phyloP scores from a whole-genome alignment of 2,113 vertebrate genomes.

The Brachirus orientalis region DNA sequence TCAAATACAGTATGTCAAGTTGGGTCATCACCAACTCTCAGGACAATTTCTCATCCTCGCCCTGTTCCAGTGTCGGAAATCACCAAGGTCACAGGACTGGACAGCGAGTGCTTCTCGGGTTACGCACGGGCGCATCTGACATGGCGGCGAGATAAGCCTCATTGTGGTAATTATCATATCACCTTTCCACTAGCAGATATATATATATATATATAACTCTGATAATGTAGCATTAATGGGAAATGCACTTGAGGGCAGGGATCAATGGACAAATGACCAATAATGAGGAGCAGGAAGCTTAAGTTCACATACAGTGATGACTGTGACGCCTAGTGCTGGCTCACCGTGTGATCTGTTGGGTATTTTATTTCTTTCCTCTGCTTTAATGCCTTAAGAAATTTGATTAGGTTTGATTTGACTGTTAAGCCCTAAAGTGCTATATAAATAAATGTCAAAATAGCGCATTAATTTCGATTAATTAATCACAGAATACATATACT shows the following conservation, averaged over 20 bases:
- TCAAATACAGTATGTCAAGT: slow-evolving; percentile 13
- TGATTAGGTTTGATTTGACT: too few relatives aligned
- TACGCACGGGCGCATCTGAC: slow-evolving; percentile 51
- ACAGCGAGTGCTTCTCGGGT: slow-evolving; percentile 57
- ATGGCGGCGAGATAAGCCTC: slow-evolving; percentile 43
- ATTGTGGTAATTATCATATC: slow-evolving; percentile 73
- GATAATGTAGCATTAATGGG: slow-evolving; percentile 77
- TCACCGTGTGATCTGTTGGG: too few relatives aligned
- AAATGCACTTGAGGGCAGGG: slow-evolving; percentile 60
- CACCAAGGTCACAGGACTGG: slow-evolving; percentile 68
- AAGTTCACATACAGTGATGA: slow-evolving; percentile 17
- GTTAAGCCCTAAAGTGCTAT: too few relatives aligned
- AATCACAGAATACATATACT: too few relatives aligned
- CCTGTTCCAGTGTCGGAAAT: slow-evolving; percentile 41
- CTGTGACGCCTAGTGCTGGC: background rate
- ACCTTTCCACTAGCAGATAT: slow-evolving; percentile 74
- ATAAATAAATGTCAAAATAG: too few relatives aligned
- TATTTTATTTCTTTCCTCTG: too few relatives aligned
- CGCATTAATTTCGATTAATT: too few relatives aligned
- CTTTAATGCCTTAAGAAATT: too few relatives aligned
- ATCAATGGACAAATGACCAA: slow-evolving; percentile 70
- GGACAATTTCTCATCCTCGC: slow-evolving; percentile 43
- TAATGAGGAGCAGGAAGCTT: slow-evolving; percentile 45
- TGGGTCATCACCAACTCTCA: slow-evolving; percentile 52
- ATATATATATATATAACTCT: slow-evolving; percentile 64